Base-by-base conservation (phyloP, 2,888 invertebrate species). In the Deilephila porcellus region DNA sequence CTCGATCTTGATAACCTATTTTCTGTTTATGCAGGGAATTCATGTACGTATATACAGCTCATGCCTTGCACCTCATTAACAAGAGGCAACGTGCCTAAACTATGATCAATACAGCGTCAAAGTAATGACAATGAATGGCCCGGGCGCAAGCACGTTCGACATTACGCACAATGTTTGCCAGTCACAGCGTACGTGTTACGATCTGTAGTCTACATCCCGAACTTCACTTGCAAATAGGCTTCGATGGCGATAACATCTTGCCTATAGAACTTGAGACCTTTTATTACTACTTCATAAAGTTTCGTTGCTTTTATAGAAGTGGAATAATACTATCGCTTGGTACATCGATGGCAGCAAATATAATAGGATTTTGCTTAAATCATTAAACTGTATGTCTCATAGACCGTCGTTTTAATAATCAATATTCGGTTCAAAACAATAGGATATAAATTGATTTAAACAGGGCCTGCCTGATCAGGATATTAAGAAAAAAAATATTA, bases 121-220 rank as follows among this genome's bases (percentile, higher is more conserved):
- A 88, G 88, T 86, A 89, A 91, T 89, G 90, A 90, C 91, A 89
- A 90, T 87, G 86, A 89, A 91, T 90, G 87, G 82, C 84, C 76
- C 79, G 77, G 80, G 77, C 77, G 79, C 73, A 77, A 79, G 77
- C 77, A 77, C 75, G 79, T 79, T 56, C 56, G 19, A 77, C 76
- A 76, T 79, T 80, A 76, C 78, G 73, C 76, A 74, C 75, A 75
- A 76, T 73, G 76, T 75, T 75, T 32, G 62, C 60, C 52, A 53
- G 70, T 70, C 64, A 59, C 25, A 19, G 17, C 17, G 56, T 64
- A 73, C 71, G 45, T 71, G 71, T 60, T 71, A 67, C 67, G 45
- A 52, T 52, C 67, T 67, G 52, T 52, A 62, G 32, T 19, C 29
- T 29, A 29, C 29, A 63, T 32, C 32, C 37, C 17, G 5, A 67